A percentile compares a stretch with the other conserved stretches of the same genome.
phyloP scores from a whole-genome alignment of 2,797 vertebrate species.

The Pseudochirops corinnae region DNA sequence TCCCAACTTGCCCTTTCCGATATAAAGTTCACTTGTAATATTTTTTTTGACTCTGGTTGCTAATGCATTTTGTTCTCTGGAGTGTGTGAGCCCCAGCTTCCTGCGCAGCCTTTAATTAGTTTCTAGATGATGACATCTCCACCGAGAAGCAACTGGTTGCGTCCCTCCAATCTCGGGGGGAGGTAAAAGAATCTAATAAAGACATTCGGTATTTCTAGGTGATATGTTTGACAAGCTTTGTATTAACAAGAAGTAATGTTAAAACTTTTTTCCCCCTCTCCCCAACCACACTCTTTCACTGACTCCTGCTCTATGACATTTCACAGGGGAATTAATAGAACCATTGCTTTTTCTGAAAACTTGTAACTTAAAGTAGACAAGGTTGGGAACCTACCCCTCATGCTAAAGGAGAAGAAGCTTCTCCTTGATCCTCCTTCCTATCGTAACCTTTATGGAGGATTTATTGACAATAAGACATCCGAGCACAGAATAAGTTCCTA shows the following conservation, averaged over 20 bases:
- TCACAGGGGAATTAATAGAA: slow-evolving; percentile 68
- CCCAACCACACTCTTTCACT: background rate
- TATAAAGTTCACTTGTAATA: slow-evolving; percentile 86
- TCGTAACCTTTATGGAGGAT: slow-evolving; percentile 71
- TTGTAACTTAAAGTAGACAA: slow-evolving; percentile 47
- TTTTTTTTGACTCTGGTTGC: slow-evolving; percentile 80
- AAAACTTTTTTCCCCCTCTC: slow-evolving; percentile 74
- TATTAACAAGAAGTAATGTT: slow-evolving; percentile 82
- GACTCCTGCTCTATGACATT: slow-evolving; percentile 40
- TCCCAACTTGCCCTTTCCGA: slow-evolving; percentile 82
- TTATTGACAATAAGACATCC: slow-evolving; percentile 63
- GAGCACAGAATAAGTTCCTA: slow-evolving; percentile 44
- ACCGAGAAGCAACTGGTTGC: slow-evolving; percentile 81
- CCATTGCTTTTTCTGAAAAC: background rate
- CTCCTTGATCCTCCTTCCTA: slow-evolving; percentile 34
- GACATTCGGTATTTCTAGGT: slow-evolving; percentile 85
- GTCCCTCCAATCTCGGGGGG: slow-evolving; percentile 84
- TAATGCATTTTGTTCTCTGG: slow-evolving; percentile 86
- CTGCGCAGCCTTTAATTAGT: slow-evolving; percentile 88
- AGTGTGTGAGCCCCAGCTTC: slow-evolving; percentile 83
- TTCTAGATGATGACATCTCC: slow-evolving; percentile 87
- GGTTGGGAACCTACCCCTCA: background rate
- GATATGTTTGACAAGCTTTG: slow-evolving; percentile 87
- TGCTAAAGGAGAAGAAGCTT: slow-evolving; percentile 25
- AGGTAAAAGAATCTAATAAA: slow-evolving; percentile 89